phyloP scores from a whole-genome alignment of 2,888 invertebrate species.

The Nomada flava region DNA sequence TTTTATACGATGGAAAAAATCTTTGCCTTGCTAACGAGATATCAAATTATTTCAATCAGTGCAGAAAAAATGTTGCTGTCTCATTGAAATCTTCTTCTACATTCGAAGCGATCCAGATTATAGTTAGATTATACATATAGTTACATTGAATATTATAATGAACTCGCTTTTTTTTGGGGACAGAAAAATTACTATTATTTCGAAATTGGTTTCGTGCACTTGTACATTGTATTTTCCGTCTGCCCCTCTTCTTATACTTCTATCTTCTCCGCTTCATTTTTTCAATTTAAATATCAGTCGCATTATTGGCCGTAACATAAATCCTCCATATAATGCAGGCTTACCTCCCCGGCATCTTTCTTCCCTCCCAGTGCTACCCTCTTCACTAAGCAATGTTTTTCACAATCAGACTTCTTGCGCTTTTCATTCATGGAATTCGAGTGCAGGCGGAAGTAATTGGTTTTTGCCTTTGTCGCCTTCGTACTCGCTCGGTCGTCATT shows the following conservation, averaged over 20 bases:
- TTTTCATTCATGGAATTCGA: conserved; percentile 32
- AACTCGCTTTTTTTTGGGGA: too few relatives aligned
- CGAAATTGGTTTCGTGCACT: too few relatives aligned
- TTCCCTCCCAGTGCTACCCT: neutral
- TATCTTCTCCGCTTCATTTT: neutral
- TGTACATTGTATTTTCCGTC: neutral
- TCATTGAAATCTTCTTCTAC: too few relatives aligned
- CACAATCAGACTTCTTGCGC: neutral
- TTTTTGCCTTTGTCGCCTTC: conserved; percentile 46
- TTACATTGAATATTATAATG: too few relatives aligned
- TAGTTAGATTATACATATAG: too few relatives aligned
- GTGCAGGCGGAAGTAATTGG: conserved; percentile 45
- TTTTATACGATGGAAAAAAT: too few relatives aligned
- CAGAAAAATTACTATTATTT: too few relatives aligned
- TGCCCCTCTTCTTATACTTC: too few relatives aligned
- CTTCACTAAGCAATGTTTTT: neutral
- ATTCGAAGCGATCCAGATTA: too few relatives aligned
- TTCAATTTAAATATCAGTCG: conserved; percentile 8
- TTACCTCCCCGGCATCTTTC: neutral
- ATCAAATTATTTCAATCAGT: too few relatives aligned
- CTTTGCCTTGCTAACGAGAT: too few relatives aligned
- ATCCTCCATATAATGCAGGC: neutral
- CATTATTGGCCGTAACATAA: neutral
- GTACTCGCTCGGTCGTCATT: conserved; percentile 22
- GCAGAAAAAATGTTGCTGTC: too few relatives aligned